Evolutionary conservation across 2,797 vertebrate species (phyloP).

Genomic region (Halcyon leucocephala): DNA sequence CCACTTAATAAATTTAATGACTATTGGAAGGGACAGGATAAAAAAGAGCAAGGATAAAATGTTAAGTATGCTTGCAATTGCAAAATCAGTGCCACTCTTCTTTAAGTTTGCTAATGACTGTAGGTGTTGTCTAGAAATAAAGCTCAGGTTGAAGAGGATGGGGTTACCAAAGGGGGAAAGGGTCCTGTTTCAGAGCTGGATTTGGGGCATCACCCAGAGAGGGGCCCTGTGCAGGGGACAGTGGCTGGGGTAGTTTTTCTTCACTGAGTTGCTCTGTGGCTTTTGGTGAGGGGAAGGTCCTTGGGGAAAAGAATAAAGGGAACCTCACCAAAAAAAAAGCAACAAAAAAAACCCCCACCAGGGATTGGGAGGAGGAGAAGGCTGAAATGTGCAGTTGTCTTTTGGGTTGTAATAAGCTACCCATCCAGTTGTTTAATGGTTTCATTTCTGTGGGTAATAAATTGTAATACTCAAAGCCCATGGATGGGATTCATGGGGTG

Average conservation of each 20-base stretch:
- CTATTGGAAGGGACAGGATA: slow-evolving; percentile 45
- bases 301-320: not conserved
- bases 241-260: not conserved
- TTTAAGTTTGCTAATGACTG: not conserved
- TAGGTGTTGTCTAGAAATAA: not conserved
- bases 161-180: not conserved
- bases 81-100: slow-evolving; percentile 3
- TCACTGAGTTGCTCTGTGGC: not conserved
- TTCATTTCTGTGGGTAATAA: not conserved
- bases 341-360: not conserved
- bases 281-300: not conserved
- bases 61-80: not conserved
- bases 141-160: not conserved
- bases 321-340: not conserved
- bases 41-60: slow-evolving; percentile 54
- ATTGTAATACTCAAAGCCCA: not conserved
- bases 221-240: not conserved
- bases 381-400: not conserved
- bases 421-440: not conserved
- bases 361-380: not conserved
- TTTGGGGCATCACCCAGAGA: not conserved
- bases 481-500: not conserved
- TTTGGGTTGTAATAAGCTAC: not conserved
- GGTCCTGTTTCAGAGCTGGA: not conserved
- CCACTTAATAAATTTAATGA: slow-evolving; percentile 69